Evolutionary conservation across 2,797 vertebrate species (phyloP), one percentile per base, ranked within the genome.

Genomic region (Danio kyathit): DNA sequence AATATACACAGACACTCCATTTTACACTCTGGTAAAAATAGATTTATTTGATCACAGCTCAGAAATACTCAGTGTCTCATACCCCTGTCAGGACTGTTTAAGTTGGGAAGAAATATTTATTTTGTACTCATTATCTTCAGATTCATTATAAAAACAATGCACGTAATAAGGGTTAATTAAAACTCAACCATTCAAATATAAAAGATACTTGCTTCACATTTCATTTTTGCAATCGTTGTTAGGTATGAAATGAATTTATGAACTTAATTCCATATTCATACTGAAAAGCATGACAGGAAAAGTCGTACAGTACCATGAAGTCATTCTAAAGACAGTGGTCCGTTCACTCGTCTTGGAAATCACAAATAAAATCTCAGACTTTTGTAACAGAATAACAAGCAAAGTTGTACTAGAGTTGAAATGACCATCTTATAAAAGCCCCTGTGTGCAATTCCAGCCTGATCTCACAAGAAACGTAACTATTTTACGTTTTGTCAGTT

Each of bases 141-240:
- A n/a, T 64, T 21, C 14, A 19, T 74, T 63, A 19, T 51, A 74
- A 41, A 61, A 79, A 41, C 65, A 67, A 59, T 77, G 71, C 86
- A 76, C 46, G 75, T 49, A 67, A 29, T 48, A 51, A 80, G 83
- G 79, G 89, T 77, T 92, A 91, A 94, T 85, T 92, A 94, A 92
- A 94, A 93, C 91, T 94, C 92, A 93, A 89, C 90, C 89, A 56
- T 77, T 70, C 72, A 72, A 73, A 51, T 73, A 81, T 63, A 41
- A 83, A 44, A 71, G 76, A 86, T 74, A 49, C 44, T 66, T 60
- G 29, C 56, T 49, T 67, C 7, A 51, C 76, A 81, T 87, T 65
- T 12, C 77, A 46, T 59, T 85, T 71, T 69, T 56, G 21, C 59
- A 48, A 46, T 49, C 63, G 19, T 29, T 59, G 9, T 40, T 66